Base-by-base conservation (phyloP, 2,888 invertebrate genomes). In the Kuschelorhynchus macadamiae region DNA sequence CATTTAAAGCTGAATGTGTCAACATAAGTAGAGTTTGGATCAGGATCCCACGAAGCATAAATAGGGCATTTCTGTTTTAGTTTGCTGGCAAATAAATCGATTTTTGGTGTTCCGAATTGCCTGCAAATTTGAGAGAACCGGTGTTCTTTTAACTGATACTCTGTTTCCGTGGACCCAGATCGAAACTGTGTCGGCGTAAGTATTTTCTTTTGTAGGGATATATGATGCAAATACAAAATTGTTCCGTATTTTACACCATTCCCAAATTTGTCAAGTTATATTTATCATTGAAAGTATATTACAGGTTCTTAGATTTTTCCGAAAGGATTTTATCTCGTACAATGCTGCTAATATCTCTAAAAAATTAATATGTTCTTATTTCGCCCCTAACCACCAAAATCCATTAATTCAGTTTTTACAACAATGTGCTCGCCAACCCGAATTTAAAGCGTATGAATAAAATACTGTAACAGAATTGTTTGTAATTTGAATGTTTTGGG, bases 301-400 rank as follows among this genome's bases (percentile, higher is more conserved):
- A 7, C 9, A 39, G 30, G 49, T 53, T 16, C 14, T 25, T 52
- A 36, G 41, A 30, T 30, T 16, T 44, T 61, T 60, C 8, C 30
- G 5, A 20, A 60, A 60, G 14, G 39, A 66, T 46, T 60, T 59
- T 49, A 66, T 8, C 14, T 44, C 53, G 44, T 60, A 57, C 42
- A 21, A 42, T n/a, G 60, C 66, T 0, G 60, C 66, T 20, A 52
- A 42, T 17, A 66, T 47, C 39, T 66, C 66, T 41, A 66, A 53
- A 46, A 32, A 66, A 60, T 57, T 60, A 2, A 66, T 66, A 20
- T 66, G 66, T 42, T 25, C 59, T 12, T 12, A 8, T 7, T 17
- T 14, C 11, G 60, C 57, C 9, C 18, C 12, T 1, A 18, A 1
- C 17, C 42, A 21, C 66, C 66, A 66, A 60, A 66, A 60, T 1